A percentile compares a stretch with the other conserved stretches of the same genome.
Conservation (phyloP, 2,797 vertebrate genomes). For the Eulemur coronatus region DNA sequence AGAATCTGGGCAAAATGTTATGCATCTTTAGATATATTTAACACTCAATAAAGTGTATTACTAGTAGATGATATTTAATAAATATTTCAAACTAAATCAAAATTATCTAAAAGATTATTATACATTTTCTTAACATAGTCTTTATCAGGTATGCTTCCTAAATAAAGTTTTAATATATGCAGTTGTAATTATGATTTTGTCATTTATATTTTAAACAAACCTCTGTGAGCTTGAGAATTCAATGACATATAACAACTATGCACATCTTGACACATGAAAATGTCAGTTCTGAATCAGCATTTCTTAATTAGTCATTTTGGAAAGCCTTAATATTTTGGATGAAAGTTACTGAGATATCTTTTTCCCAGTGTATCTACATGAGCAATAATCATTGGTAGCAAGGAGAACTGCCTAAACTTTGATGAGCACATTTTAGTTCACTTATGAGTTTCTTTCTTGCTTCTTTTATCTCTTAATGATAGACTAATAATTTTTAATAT, state of each 20-base stretch:
- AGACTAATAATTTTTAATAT: not conserved
- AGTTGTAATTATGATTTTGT: not conserved
- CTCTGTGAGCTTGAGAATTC: not conserved
- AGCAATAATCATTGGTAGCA: not conserved
- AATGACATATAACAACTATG: not conserved
- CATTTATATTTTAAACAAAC: not conserved
- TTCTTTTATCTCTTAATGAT: conserved; percentile 46
- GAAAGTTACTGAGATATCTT: not conserved
- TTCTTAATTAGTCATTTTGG: conserved; percentile 52
- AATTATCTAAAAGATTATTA: not conserved
- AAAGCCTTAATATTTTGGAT: conserved; percentile 41
- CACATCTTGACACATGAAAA: not conserved
- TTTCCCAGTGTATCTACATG: not conserved
- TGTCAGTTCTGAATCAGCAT: not conserved
- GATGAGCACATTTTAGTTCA: conserved; percentile 27
- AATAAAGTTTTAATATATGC: not conserved
- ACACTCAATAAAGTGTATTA: not conserved
- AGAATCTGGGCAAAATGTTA: not conserved
- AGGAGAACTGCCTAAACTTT: conserved; percentile 22
- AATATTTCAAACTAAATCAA: not conserved
- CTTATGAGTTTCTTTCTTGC: conserved; percentile 1
- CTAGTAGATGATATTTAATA: not conserved
- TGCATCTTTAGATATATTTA: not conserved
- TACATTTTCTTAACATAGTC: not conserved
- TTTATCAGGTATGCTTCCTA: not conserved